Evolutionary conservation across 2,113 vertebrate genomes (phyloP).

Genomic region (Rissa tridactyla): DNA sequence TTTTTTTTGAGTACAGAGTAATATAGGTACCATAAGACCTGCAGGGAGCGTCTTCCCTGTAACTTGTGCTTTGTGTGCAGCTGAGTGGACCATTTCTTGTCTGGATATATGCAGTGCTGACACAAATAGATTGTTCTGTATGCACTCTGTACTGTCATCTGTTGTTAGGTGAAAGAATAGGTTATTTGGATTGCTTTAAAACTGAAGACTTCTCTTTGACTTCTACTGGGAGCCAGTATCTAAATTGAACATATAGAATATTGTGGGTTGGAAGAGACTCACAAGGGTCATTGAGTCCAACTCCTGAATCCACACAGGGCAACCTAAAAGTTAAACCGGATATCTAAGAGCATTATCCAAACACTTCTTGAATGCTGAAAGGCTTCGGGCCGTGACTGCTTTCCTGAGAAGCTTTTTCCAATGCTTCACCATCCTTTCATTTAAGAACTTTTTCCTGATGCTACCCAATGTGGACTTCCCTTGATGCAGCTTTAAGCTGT

Average conservation of each 20-base stretch:
- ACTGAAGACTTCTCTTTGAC: neutral
- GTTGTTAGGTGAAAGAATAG: neutral
- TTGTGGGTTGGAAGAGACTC: neutral
- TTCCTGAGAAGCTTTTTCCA: neutral
- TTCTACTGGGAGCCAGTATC: neutral
- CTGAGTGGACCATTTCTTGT: neutral
- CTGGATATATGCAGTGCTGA: neutral
- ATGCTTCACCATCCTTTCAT: neutral
- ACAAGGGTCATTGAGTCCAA: neutral
- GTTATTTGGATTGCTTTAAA: neutral
- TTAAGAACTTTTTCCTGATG: neutral
- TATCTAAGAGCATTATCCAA: neutral
- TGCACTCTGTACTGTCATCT: neutral
- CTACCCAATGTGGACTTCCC: neutral
- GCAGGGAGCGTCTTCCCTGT: neutral
- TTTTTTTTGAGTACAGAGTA: neutral
- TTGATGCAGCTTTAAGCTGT: neutral
- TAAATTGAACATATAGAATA: neutral
- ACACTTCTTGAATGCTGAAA: neutral
- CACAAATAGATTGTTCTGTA: neutral
- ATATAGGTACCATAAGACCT: neutral
- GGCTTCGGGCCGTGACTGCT: neutral
- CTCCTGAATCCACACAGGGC: neutral
- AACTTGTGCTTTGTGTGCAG: neutral
- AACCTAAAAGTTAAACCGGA: neutral